Evolutionary conservation across 2,113 vertebrate genomes (phyloP).

Genomic region (Anoura caudifer): DNA sequence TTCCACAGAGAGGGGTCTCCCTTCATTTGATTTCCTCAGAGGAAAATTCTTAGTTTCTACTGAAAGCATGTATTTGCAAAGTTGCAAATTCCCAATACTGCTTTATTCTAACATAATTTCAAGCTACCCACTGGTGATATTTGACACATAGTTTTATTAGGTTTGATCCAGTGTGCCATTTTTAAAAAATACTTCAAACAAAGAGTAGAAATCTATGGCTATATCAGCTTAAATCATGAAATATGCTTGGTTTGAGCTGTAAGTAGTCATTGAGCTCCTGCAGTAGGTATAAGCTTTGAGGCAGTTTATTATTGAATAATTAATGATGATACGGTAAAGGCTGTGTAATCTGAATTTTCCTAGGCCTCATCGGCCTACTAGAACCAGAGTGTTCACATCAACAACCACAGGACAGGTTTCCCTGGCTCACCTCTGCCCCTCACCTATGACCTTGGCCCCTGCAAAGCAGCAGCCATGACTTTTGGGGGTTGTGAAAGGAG

Average conservation of each 20-base stretch:
- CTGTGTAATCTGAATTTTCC: background rate
- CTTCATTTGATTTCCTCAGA: conserved; percentile 21
- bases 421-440: background rate
- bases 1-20: background rate
- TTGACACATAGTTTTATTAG: conserved; percentile 65
- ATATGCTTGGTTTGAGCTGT: conserved; percentile 16
- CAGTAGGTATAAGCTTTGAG: background rate
- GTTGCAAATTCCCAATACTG: conserved; percentile 40
- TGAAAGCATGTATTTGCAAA: conserved; percentile 40
- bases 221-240: conserved; percentile 35
- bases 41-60: conserved; percentile 19
- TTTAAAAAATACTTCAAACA: conserved; percentile 27
- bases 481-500: background rate
- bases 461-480: background rate
- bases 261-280: background rate
- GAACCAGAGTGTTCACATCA: background rate
- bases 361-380: background rate
- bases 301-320: conserved; percentile 48
- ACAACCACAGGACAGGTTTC: background rate
- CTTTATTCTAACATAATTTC: conserved; percentile 50
- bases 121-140: conserved; percentile 25
- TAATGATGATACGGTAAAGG: background rate
- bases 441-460: background rate
- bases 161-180: conserved; percentile 37
- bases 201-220: conserved; percentile 41